These are phyloP conservation scores for Drosophila nannoptera DNA, from an alignment of 1,140 invertebrate genomes.

Conservation along the genomic window DNA sequence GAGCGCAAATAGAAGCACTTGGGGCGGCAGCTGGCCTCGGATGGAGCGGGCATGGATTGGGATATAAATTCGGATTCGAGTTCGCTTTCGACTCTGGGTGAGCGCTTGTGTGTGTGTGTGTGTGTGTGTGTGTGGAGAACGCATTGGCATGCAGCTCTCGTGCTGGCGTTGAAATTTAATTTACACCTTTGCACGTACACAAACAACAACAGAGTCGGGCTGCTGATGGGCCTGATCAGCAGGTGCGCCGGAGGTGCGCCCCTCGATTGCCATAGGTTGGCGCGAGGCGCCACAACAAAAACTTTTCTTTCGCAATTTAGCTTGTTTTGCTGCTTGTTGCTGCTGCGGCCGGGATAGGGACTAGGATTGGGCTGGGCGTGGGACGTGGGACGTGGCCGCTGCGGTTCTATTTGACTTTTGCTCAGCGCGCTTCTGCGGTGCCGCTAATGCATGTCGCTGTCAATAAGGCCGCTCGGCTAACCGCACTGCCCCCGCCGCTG, in stretches of 20 bases:
- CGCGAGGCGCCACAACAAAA: slow-evolving; percentile 39
- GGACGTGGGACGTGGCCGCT: slow-evolving; percentile 58
- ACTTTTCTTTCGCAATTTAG: slow-evolving; percentile 77
- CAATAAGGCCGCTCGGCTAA: slow-evolving; percentile 62
- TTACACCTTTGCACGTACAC: slow-evolving; percentile 72
- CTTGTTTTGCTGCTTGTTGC: slow-evolving; percentile 38
- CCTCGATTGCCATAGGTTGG: not conserved
- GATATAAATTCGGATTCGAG: slow-evolving; percentile 1
- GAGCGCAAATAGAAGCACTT: slow-evolving; percentile 18
- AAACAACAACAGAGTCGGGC: slow-evolving; percentile 29
- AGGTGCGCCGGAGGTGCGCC: slow-evolving; percentile 3
- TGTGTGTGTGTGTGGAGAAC: not conserved
- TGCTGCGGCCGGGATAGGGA: slow-evolving; percentile 24
- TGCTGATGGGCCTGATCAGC: slow-evolving; percentile 57
- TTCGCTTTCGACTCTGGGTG: not conserved
- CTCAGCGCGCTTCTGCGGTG: slow-evolving; percentile 59
- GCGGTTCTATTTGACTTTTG: slow-evolving; percentile 73
- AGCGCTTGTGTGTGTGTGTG: too few species aligned
- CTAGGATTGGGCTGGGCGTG: slow-evolving; percentile 50
- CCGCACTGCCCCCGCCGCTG: too few species aligned
- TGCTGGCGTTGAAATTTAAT: slow-evolving; percentile 70
- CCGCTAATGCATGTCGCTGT: slow-evolving; percentile 73
- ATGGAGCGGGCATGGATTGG: slow-evolving; percentile 4
- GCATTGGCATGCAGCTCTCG: slow-evolving; percentile 56
- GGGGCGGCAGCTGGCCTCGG: slow-evolving; percentile 7